Evolutionary conservation across 2,888 invertebrate genomes (phyloP).

Genomic region (Megalurothrips usitatus): DNA sequence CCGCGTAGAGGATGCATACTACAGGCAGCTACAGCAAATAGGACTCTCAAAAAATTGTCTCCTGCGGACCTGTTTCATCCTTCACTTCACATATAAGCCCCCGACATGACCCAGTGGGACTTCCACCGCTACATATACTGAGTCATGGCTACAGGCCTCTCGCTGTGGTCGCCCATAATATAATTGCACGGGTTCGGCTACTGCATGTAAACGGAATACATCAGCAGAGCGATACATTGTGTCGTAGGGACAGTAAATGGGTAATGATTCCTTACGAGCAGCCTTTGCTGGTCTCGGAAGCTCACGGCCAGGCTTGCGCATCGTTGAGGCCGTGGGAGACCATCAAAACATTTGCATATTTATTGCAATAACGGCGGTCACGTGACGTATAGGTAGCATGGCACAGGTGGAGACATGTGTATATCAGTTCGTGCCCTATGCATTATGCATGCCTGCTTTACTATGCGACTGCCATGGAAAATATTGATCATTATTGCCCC

Average conservation of each 20-base stretch:
- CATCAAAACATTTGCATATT: constrained; percentile 25
- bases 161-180: too few relatives aligned
- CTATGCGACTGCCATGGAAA: constrained; percentile 13
- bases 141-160: too few relatives aligned
- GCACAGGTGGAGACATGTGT: constrained; percentile 25
- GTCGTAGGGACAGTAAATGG: background rate
- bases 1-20: too few relatives aligned
- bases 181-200: too few relatives aligned
- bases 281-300: constrained; percentile 5
- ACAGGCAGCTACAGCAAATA: too few relatives aligned
- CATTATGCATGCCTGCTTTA: constrained; percentile 22
- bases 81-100: too few relatives aligned
- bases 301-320: background rate
- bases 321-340: background rate
- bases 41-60: too few relatives aligned
- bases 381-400: constrained; percentile 16
- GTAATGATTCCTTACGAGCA: background rate
- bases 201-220: constrained; percentile 5
- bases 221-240: background rate
- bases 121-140: too few relatives aligned
- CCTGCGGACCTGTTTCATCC: too few relatives aligned
- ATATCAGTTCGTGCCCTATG: constrained; percentile 19
- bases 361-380: constrained; percentile 22
- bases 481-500: constrained; percentile 26
- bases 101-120: too few relatives aligned